These are phyloP conservation scores for Caenorhabditis elegans DNA, from an alignment of 1,140 invertebrate species.

Conservation along the genomic window WBcel235 BX284602.5:10225001-10225500, in stretches of 20 bases:
- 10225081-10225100: slow-evolving; percentile 63
- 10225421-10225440: slow-evolving; percentile 62
- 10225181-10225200: slow-evolving; percentile 41
- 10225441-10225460: slow-evolving; percentile 61
- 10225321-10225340: slow-evolving; percentile 64
- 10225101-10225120: slow-evolving; percentile 65
- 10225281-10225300: slow-evolving; percentile 56
- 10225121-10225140: slow-evolving; percentile 64
- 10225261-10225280: not conserved
- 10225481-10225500: slow-evolving; percentile 56
- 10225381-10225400: slow-evolving; percentile 55
- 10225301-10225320: slow-evolving; percentile 62
- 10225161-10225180: slow-evolving; percentile 38
- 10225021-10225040: slow-evolving; percentile 61
- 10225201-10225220: no score
- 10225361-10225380: slow-evolving; percentile 56
- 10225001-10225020: slow-evolving; percentile 66
- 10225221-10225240: no score
- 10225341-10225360: slow-evolving; percentile 64
- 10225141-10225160: slow-evolving; percentile 52
- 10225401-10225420: slow-evolving; percentile 63
- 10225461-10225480: slow-evolving; percentile 59
- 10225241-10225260: not conserved
- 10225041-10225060: slow-evolving; percentile 58
- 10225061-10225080: slow-evolving; percentile 54